Conservation (phyloP, 2,113 vertebrate species). For the Phylloscopus trochiloides region DNA sequence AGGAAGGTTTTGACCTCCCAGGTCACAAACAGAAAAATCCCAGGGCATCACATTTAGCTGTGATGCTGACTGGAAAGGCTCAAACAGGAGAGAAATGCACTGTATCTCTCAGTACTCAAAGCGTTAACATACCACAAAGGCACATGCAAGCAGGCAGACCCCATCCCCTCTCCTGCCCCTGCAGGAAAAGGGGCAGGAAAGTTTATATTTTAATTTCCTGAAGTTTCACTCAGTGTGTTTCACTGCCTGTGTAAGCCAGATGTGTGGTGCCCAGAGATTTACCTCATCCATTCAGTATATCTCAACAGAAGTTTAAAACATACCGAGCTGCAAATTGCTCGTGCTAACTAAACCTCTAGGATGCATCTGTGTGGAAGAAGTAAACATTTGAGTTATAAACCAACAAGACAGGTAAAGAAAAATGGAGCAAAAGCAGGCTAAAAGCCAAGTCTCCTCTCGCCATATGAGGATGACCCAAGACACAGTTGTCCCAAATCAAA, state of each 20-base stretch:
- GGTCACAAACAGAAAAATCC: background rate
- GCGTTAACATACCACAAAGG: constrained; percentile 17
- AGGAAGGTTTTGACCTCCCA: background rate
- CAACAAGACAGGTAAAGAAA: background rate
- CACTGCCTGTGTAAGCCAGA: constrained; percentile 11
- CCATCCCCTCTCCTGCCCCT: background rate
- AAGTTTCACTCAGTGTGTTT: constrained; percentile 31
- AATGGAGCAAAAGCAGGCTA: background rate
- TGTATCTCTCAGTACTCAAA: background rate
- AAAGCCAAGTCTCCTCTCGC: background rate
- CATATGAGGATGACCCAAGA: background rate
- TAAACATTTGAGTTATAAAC: background rate
- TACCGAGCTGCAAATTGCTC: background rate
- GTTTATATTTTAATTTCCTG: constrained; percentile 68
- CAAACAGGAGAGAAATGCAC: background rate
- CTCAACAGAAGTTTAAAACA: constrained; percentile 32
- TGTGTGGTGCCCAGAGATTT: constrained; percentile 28
- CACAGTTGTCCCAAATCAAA: background rate
- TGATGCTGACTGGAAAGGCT: background rate
- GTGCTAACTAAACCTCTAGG: background rate
- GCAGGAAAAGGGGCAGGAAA: constrained; percentile 31
- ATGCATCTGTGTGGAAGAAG: background rate
- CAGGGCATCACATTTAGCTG: background rate
- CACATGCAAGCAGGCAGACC: background rate
- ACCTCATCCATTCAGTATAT: background rate